A percentile compares a stretch with the other conserved stretches of the same genome.
These are phyloP conservation scores for Asarcornis scutulata DNA, from an alignment of 2,113 vertebrate species.

Conservation along the genomic window DNA sequence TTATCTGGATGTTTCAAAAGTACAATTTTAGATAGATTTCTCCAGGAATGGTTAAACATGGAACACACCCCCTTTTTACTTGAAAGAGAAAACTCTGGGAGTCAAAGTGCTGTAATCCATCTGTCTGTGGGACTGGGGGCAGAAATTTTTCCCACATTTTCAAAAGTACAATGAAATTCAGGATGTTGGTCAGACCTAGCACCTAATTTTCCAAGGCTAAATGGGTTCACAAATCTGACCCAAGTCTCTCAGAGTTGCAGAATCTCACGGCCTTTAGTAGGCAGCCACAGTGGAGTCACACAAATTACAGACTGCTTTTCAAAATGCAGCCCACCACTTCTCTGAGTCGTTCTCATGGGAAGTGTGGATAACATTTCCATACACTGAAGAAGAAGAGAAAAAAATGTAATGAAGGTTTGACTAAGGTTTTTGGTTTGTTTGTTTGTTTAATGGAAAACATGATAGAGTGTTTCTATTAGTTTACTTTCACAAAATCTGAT, in stretches of 20 bases:
- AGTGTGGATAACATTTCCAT: neutral
- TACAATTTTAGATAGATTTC: neutral
- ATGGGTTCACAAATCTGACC: neutral
- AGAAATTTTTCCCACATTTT: neutral
- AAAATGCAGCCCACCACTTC: neutral
- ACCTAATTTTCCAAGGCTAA: neutral
- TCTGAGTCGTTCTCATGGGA: neutral
- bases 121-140: neutral
- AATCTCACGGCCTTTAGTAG: neutral
- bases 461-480: neutral
- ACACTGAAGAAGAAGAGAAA: neutral
- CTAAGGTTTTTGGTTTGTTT: neutral
- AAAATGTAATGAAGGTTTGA: neutral
- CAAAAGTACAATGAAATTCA: neutral
- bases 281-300: neutral
- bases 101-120: neutral
- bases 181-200: neutral
- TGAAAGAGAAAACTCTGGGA: neutral
- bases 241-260: neutral
- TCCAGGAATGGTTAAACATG: slow-evolving; percentile 5
- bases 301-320: neutral
- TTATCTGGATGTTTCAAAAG: slow-evolving; percentile 40
- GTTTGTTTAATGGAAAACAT: neutral
- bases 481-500: neutral
- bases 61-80: neutral